phyloP scores from a whole-genome alignment of 2,113 vertebrate species.

The Phylloscopus trochilus region DNA sequence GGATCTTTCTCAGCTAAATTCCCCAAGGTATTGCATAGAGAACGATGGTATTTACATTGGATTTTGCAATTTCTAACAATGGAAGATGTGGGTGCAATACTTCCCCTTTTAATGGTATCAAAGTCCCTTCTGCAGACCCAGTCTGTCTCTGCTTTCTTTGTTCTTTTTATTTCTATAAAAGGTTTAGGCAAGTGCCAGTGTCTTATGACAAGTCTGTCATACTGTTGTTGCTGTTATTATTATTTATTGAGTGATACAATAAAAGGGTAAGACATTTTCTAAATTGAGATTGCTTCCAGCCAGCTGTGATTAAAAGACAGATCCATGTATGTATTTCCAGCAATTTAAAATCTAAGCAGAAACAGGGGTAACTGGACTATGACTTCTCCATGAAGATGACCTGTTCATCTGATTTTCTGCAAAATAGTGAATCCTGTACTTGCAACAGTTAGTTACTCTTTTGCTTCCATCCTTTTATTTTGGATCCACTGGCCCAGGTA shows the following conservation, averaged over 20 bases:
- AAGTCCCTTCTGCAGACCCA: background rate
- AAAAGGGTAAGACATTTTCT: background rate
- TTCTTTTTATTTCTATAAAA: background rate
- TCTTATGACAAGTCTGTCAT: background rate
- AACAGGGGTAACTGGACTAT: background rate
- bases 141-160: background rate
- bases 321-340: background rate
- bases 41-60: background rate
- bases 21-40: background rate
- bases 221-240: background rate
- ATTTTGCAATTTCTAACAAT: background rate
- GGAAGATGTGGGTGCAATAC: background rate
- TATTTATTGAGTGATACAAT: background rate
- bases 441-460: background rate
- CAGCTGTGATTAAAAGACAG: background rate
- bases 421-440: background rate
- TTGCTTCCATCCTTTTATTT: background rate
- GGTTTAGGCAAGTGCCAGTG: background rate
- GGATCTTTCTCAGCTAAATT: background rate
- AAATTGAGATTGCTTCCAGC: background rate
- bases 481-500: background rate
- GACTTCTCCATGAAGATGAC: background rate
- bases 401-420: background rate
- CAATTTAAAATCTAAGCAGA: background rate
- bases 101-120: background rate